Percentiles rank a stretch among this genome's conserved stretches.
Conservation (phyloP, 2,797 vertebrate genomes). For the Nasua narica region DNA sequence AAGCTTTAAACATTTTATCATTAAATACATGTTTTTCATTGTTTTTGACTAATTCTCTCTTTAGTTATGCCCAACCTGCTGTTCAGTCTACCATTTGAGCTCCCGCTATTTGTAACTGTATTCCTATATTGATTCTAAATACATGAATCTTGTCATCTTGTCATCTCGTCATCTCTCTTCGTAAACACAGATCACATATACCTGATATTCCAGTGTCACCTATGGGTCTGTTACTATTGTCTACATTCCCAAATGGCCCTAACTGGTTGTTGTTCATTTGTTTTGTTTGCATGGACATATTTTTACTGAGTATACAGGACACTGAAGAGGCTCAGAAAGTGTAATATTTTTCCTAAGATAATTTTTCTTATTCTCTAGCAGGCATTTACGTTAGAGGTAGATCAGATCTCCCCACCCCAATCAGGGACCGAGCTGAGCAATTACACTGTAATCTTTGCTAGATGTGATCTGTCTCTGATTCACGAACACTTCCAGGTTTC, state of each 20-base stretch:
- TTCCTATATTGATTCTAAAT: not conserved
- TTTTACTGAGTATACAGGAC: not conserved
- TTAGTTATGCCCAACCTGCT: not conserved
- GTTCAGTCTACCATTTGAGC: not conserved
- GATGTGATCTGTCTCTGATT: not conserved
- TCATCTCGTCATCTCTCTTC: not conserved
- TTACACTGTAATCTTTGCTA: rapidly evolving
- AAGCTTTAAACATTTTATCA: not conserved
- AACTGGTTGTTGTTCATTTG: not conserved
- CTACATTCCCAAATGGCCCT: not conserved
- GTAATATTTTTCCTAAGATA: not conserved
- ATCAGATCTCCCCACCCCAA: not conserved
- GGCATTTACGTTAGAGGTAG: not conserved
- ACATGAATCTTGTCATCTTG: not conserved
- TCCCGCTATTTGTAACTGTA: not conserved
- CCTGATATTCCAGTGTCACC: not conserved
- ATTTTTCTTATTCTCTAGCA: not conserved
- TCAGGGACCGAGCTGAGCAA: not conserved
- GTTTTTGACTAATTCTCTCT: not conserved
- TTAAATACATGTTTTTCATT: not conserved
- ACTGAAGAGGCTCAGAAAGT: not conserved
- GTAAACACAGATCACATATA: not conserved
- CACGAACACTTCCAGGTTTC: not conserved
- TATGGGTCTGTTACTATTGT: not conserved
- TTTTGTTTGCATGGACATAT: not conserved